Evolutionary conservation across 2,888 invertebrate species (phyloP), one percentile per base, ranked within the genome.

Genomic region (Lasioglossum marginatum): DNA sequence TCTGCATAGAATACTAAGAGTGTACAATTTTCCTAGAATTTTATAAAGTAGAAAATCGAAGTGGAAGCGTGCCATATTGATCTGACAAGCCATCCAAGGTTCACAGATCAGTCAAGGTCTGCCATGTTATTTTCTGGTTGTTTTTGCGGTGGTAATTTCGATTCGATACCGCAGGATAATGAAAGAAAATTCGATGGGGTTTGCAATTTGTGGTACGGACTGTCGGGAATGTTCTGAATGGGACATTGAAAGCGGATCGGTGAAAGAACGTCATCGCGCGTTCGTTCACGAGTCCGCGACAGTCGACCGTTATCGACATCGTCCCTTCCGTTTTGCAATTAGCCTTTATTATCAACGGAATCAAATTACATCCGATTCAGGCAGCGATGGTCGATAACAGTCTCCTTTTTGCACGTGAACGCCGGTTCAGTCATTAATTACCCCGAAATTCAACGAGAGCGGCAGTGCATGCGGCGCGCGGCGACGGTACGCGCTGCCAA

Each of bases 341-440:
- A 81, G 71, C 82, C 68, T 71, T 85, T 70, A 75, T 77, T 68
- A 71, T 57, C 77, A 79, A 57, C 31, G 71, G 40, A 85, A 87
- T 86, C 57, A 72, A 87, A 87, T 89, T 85, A 45, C 70, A 85
- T 75, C 52, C 52, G 72, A 48, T 74, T 27, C 80, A 68, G n/a
- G 6, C 23, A 52, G 68, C 57, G 76, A 37, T 48, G 76, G 81
- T 82, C 88, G 85, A 88, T 82, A 40, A 70, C 78, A 71, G 45
- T 66, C 63, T 77, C 52, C 80, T 88, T 88, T 89, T 89, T 83
- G 73, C 76, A 37, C 57, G 77, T 75, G 79, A 66, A 72, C 37
- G 60, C 57, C 66, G 45, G 43, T 60, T 63, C 79, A 78, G 73
- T 71, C 81, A 83, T 87, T 89, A 89, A 89, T 89, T 89, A 89